Conservation (phyloP, 2,113 vertebrate genomes). For the Actenoides lindsayi region DNA sequence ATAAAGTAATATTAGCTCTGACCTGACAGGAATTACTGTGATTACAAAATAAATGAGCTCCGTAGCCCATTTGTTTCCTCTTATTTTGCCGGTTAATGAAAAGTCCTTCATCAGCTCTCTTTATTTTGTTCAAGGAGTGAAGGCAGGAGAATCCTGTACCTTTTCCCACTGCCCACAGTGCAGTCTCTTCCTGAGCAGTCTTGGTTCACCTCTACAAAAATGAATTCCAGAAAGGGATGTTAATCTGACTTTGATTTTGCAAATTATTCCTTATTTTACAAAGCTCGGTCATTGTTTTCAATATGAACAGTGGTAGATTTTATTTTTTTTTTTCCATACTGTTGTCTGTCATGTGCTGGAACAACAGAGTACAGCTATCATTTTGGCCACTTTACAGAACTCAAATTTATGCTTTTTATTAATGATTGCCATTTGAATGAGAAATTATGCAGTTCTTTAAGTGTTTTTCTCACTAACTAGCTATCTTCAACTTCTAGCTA, state of each 20-base stretch:
- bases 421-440: neutral
- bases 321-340: neutral
- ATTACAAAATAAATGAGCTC: neutral
- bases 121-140: neutral
- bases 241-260: neutral
- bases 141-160: neutral
- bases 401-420: neutral
- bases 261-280: neutral
- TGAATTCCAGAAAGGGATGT: neutral
- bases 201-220: neutral
- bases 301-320: rapidly evolving
- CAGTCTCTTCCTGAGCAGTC: neutral
- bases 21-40: neutral
- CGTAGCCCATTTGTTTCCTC: neutral
- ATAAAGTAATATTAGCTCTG: neutral
- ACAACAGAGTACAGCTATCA: neutral
- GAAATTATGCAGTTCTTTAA: neutral
- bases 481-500: neutral
- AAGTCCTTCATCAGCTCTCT: neutral
- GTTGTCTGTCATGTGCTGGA: neutral
- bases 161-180: neutral
- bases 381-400: neutral
- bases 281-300: neutral
- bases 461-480: neutral
- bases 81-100: neutral